A percentile compares a stretch with the other conserved stretches of the same genome.
phyloP scores from a whole-genome alignment of 2,888 invertebrate species.

The Tipula lateralis region DNA sequence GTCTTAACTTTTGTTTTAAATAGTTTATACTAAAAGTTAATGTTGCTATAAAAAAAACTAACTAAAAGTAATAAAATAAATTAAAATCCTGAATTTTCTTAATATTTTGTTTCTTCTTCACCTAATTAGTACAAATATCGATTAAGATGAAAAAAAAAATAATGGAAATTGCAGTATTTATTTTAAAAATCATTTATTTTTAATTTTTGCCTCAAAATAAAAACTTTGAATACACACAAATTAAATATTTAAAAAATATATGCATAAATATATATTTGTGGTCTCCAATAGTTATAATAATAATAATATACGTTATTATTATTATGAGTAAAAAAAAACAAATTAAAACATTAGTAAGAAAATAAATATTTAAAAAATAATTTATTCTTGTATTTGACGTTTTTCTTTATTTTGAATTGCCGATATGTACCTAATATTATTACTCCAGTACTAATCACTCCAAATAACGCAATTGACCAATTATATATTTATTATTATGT shows the following conservation, averaged over 20 bases:
- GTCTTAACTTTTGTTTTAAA: background rate
- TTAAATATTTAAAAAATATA: background rate
- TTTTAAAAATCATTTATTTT: background rate
- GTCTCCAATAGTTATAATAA: constrained; percentile 1
- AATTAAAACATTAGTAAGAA: constrained; percentile 5
- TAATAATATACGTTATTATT: background rate
- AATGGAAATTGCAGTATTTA: background rate
- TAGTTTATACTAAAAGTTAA: background rate
- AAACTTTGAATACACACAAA: background rate
- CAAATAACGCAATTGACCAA: background rate
- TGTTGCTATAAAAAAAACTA: background rate
- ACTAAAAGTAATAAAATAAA: background rate
- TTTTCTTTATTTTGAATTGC: background rate
- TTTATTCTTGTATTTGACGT: background rate
- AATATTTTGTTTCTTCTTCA: background rate
- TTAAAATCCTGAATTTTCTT: background rate
- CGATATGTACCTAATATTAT: background rate
- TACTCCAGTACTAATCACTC: background rate
- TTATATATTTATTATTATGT: too few relatives aligned
- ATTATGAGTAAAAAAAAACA: constrained; percentile 9
- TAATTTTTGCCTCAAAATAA: background rate
- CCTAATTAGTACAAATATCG: constrained; percentile 7
- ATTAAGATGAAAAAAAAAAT: background rate
- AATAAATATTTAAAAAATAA: constrained; percentile 11
- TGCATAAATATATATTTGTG: background rate